Conservation (phyloP, 2,113 vertebrate genomes). For the Trematocara unimaculatum region DNA sequence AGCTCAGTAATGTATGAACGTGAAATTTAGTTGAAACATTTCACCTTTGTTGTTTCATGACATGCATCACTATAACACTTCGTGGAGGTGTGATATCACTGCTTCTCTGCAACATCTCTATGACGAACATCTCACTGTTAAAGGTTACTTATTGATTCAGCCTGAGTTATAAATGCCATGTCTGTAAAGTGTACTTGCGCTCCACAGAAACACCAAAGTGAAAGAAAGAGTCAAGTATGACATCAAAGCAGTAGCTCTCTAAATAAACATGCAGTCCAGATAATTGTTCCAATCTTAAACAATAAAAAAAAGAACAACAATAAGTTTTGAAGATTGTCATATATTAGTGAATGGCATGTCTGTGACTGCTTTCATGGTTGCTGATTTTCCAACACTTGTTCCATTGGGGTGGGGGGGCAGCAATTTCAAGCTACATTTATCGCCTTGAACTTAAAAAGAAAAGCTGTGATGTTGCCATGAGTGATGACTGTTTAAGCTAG, state of each 20-base stretch:
- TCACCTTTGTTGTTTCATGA: not conserved
- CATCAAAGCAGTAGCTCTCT: not conserved
- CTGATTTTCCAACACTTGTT: slow-evolving; percentile 40
- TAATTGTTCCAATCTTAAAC: not conserved
- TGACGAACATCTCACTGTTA: not conserved
- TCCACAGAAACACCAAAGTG: not conserved
- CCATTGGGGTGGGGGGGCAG: not conserved
- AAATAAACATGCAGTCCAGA: not conserved
- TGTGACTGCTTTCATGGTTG: slow-evolving; percentile 41
- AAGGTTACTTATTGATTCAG: not conserved
- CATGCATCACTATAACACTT: not conserved
- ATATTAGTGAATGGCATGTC: slow-evolving; percentile 27
- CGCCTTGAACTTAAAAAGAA: slow-evolving; percentile 22
- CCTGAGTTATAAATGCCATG: not conserved
- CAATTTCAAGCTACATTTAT: slow-evolving; percentile 69
- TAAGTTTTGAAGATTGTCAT: slow-evolving; percentile 18
- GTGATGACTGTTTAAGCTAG: slow-evolving; percentile 32
- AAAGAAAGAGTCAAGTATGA: not conserved
- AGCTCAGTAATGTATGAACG: not conserved
- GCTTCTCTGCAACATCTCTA: not conserved
- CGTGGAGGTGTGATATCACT: not conserved
- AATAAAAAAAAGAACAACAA: not conserved
- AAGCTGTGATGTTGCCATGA: slow-evolving; percentile 31
- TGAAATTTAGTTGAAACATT: not conserved
- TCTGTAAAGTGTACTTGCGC: not conserved